Evolutionary conservation across 2,113 vertebrate genomes (phyloP), one percentile per base, ranked within the genome.

Genomic region (Megaceryle torquata): DNA sequence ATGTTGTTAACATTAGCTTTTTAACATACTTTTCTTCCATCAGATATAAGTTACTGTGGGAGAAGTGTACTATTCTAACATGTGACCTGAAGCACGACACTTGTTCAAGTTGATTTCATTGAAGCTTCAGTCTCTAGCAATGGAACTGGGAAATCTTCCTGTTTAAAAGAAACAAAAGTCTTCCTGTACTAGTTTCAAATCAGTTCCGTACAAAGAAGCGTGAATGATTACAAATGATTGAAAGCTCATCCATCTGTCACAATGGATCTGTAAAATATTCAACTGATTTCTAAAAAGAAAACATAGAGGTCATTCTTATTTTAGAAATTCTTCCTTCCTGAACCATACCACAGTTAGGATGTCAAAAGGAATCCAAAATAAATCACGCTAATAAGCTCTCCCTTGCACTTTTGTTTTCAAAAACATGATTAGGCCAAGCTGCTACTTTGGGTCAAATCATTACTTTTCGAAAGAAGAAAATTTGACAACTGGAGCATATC

Each of bases 221-320:
- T 6, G 7, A 83, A 70, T 39, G 1, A 53, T 51, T 60, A 86
- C 17, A 57, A 74, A 51, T 28, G 17, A 72, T 5, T 15, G 13
- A 61, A 86, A 82, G 13, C 33, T 76, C 67, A 68, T 50, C 48
- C n/a, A 18, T 6, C 15, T 68, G 22, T 16, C 53, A 64, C 8
- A 83, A 64, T 7, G 15, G 18, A 80, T 37, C n/a, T 51, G 35
- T 4, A 70, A 79, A 79, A 59, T 29, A 79, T 24, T 12, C 41
- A 16, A 20, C 4, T 67, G 22, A 71, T 41, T 70, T 9, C 37
- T 75, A 48, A 67, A 74, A 18, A 48, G 16, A 57, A 2, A 1
- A 2, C 1, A 2, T 11, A 10, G 3, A 15, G 1, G 5, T 1
- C 13, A 74, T 48, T 18, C 71, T 33, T 82, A 54, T 13, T 90